Evolutionary conservation across 2,888 invertebrate species (phyloP), one percentile per base, ranked within the genome.

Genomic region (Furcula furcula): DNA sequence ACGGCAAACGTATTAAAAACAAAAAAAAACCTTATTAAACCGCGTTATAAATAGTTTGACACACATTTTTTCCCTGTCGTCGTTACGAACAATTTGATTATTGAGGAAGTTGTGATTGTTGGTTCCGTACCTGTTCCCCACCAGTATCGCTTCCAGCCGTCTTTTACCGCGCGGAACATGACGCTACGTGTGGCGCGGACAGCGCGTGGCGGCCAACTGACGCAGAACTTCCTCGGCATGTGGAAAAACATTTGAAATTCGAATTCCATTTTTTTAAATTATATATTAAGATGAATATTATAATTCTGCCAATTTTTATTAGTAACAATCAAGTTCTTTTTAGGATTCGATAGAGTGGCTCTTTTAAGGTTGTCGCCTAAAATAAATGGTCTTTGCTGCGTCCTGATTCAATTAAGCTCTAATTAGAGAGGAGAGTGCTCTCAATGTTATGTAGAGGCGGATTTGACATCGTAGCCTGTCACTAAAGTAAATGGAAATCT

Each of bases 111-210:
- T 48, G 58, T 75, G 66, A 80, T 81, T 72, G 66, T 60, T 71
- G 53, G 70, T 78, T 80, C 74, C 81, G 75, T 85, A 88, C 88
- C 88, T 86, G 86, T 79, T 63, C 88, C 88, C 86, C 87, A 87
- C 87, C 87, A 88, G 61, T 82, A 88, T 52, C 81, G 78, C 65
- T 86, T 87, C 88, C 88, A 88, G 51, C 80, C 65, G 57, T 86
- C 85, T 34, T 80, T 67, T 48, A 88, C 80, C 43, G 81, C 78
- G 62, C 88, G 88, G 42, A 88, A 84, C 87, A 87, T 87, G 34
- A 56, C 74, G 73, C 49, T 53, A 63, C 87, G 86, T 82, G 76
- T 76, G 74, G 49, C 70, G 59, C 72, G 69, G 60, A 65, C 77
- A 64, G 69, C 81, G 81, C 76, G 69, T 71, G 73, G 70, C 78